Evolutionary conservation across 1,140 invertebrate genomes (phyloP).

Genomic region (Leucophenga varia): DNA sequence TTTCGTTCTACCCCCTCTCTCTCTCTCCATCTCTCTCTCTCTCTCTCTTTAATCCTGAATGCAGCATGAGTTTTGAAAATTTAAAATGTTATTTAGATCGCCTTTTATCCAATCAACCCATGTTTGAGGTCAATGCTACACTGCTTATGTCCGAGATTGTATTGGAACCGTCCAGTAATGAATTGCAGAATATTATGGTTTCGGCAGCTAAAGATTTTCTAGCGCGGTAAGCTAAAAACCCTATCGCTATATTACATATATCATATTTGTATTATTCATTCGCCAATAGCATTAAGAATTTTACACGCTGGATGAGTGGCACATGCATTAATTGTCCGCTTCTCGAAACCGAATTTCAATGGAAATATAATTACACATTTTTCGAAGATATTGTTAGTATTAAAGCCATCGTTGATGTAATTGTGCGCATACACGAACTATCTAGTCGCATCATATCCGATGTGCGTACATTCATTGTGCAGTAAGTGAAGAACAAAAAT

Average conservation of each 20-base stretch:
- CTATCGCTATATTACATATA: not conserved
- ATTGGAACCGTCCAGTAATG: constrained; percentile 69
- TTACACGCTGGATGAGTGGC: constrained; percentile 82
- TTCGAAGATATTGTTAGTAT: constrained; percentile 72
- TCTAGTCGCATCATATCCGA: constrained; percentile 25
- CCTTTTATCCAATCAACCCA: constrained; percentile 61
- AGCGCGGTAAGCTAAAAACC: constrained; percentile 56
- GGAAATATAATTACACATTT: constrained; percentile 68
- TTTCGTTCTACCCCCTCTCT: not conserved
- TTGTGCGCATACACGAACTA: constrained; percentile 36
- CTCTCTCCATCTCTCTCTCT: no score
- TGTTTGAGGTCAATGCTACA: constrained; percentile 78
- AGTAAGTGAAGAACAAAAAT: constrained; percentile 21
- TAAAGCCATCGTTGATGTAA: constrained; percentile 59
- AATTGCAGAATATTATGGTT: constrained; percentile 74
- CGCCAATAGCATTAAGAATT: constrained; percentile 65
- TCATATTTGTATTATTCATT: not conserved
- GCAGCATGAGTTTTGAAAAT: constrained; percentile 62
- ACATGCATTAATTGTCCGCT: constrained; percentile 71
- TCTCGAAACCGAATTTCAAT: constrained; percentile 57
- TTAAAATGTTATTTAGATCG: constrained; percentile 69
- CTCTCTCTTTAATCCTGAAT: not conserved
- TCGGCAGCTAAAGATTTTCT: constrained; percentile 67
- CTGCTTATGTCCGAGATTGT: constrained; percentile 73
- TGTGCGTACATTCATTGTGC: constrained; percentile 27